Evolutionary conservation across 35 echinoderm and acorn worm genomes (phyloP).

Genomic region (Ptychodera flava): DNA sequence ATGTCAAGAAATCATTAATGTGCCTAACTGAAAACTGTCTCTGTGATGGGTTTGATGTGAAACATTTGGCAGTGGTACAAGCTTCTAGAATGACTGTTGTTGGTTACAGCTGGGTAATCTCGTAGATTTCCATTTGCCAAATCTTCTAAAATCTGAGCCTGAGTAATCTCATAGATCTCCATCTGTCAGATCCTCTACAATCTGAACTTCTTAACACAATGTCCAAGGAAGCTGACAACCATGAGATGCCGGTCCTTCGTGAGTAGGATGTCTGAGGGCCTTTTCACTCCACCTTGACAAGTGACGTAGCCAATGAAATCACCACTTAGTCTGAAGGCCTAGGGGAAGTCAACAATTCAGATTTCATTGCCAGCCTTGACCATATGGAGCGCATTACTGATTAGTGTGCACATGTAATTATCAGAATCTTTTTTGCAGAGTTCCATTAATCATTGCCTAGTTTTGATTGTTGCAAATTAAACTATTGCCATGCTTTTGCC

Average conservation of each 20-base stretch:
- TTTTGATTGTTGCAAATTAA: no score
- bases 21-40: background rate
- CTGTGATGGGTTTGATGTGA: no score
- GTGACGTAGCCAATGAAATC: background rate
- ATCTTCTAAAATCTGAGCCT: background rate
- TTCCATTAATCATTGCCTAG: no score
- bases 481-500: no score
- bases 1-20: background rate
- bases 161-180: background rate
- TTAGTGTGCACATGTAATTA: no score
- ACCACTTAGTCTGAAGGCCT: background rate
- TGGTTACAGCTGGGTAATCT: no score
- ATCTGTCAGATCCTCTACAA: background rate
- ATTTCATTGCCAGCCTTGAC: no score
- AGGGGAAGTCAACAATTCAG: no score
- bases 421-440: no score
- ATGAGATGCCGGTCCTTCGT: background rate
- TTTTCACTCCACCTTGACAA: background rate
- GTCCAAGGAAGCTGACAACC: background rate
- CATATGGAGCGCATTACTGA: no score
- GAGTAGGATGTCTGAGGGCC: background rate
- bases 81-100: no score
- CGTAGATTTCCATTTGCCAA: background rate
- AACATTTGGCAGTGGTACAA: no score
- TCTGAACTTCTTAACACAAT: background rate